Evolutionary conservation across 2,888 invertebrate genomes (phyloP).

Genomic region (Cataglyphis livida): DNA sequence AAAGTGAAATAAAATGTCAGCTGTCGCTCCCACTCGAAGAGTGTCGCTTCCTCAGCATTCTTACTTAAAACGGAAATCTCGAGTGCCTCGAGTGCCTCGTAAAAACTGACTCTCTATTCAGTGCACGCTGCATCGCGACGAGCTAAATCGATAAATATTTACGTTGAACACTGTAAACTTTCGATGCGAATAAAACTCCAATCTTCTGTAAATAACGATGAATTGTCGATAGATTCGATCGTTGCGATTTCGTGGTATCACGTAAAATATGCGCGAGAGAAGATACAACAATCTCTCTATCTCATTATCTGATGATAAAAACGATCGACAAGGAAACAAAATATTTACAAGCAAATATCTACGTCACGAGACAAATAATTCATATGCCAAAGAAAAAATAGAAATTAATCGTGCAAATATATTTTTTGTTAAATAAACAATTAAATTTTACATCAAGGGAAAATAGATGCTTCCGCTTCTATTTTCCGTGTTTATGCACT

Average conservation of each 20-base stretch:
- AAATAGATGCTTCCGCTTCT: background rate
- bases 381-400: background rate
- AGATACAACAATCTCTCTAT: background rate
- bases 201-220: background rate
- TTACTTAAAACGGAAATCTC: conserved; percentile 60
- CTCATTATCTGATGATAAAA: conserved; percentile 2
- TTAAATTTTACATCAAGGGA: background rate
- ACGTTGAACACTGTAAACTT: background rate
- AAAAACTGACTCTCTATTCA: conserved; percentile 12
- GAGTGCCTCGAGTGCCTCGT: conserved; percentile 63
- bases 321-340: background rate
- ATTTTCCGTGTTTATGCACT: background rate
- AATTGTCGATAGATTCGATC: background rate
- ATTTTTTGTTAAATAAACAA: background rate
- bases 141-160: conserved; percentile 4
- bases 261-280: background rate
- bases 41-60: conserved; percentile 60
- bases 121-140: background rate
- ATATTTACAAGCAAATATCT: too few relatives aligned
- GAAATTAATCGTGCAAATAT: background rate
- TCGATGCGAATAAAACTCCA: background rate
- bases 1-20: conserved; percentile 48
- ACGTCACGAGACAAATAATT: background rate
- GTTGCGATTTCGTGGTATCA: background rate
- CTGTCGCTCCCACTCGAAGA: conserved; percentile 57